Conservation (phyloP, 92 coral and sea anemone species). For the Bergia puertoricense region DNA sequence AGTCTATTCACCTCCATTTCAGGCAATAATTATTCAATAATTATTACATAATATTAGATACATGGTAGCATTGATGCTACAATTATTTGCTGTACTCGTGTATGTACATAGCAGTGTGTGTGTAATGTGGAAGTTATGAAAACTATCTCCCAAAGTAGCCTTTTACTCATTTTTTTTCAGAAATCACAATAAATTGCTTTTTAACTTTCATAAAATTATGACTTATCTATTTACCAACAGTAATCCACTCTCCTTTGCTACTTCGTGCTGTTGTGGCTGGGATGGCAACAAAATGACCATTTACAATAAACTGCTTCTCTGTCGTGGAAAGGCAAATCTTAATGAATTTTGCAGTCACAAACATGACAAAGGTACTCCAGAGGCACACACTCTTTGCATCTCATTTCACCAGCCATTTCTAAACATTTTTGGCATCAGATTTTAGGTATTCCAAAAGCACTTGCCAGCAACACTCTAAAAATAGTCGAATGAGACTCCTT, state of each 20-base stretch:
- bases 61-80: too few species aligned
- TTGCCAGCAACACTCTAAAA: slow-evolving; percentile 19
- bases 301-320: slow-evolving; percentile 53
- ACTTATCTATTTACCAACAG: slow-evolving; percentile 50
- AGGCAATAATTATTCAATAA: too few species aligned
- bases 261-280: slow-evolving; percentile 47
- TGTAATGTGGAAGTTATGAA: too few species aligned
- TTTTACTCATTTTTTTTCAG: too few species aligned
- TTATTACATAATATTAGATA: too few species aligned
- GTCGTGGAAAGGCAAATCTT: slow-evolving; percentile 51
- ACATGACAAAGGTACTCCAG: slow-evolving; percentile 25
- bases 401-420: slow-evolving; percentile 9
- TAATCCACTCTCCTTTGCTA: slow-evolving; percentile 52
- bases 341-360: slow-evolving; percentile 41
- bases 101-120: too few species aligned
- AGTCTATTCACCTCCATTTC: too few species aligned
- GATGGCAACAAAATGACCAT: slow-evolving; percentile 56
- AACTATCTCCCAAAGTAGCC: too few species aligned
- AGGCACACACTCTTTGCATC: slow-evolving; percentile 37
- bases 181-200: too few species aligned
- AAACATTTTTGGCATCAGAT: slow-evolving; percentile 7
- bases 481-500: slow-evolving; percentile 32
- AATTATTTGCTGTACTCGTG: too few species aligned
- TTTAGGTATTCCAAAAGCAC: slow-evolving; percentile 36
- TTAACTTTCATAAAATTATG: too few species aligned